Evolutionary conservation across 2,113 vertebrate genomes (phyloP).

Genomic region (Sus scrofa): DNA sequence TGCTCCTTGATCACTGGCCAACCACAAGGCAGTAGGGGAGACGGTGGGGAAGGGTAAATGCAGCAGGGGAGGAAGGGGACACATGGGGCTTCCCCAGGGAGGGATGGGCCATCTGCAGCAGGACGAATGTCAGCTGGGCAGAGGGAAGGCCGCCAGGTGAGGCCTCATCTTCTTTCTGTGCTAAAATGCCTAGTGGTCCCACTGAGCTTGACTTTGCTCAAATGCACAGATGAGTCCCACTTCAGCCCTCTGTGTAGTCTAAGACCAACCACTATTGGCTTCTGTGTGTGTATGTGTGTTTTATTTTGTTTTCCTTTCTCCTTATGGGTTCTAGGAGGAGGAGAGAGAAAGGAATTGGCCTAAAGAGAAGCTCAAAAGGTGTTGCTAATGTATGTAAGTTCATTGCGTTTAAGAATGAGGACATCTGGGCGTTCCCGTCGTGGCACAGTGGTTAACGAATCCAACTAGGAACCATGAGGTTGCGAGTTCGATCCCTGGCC

Average conservation of each 20-base stretch:
- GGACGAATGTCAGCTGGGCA: not conserved
- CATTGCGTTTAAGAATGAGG: not conserved
- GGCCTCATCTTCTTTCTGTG: not conserved
- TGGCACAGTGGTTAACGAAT: too few relatives aligned
- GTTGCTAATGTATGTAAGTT: not conserved
- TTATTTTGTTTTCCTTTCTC: not conserved
- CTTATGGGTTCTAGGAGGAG: not conserved
- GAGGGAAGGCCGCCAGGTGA: not conserved
- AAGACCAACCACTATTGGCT: not conserved
- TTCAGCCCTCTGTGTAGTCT: not conserved
- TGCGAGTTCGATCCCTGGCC: too few relatives aligned
- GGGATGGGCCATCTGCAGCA: not conserved
- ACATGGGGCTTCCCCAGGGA: not conserved
- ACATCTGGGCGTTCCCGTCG: too few relatives aligned
- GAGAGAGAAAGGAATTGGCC: not conserved
- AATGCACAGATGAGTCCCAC: not conserved
- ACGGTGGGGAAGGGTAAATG: not conserved
- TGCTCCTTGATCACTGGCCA: not conserved
- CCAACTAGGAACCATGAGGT: too few relatives aligned
- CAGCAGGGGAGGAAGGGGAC: accelerated
- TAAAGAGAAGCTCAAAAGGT: not conserved
- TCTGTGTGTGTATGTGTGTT: not conserved
- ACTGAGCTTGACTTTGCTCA: not conserved
- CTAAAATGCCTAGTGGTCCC: not conserved
- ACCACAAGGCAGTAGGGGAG: not conserved